Evolutionary conservation across 2,888 invertebrate species (phyloP).

Genomic region (Homarus gammarus): DNA sequence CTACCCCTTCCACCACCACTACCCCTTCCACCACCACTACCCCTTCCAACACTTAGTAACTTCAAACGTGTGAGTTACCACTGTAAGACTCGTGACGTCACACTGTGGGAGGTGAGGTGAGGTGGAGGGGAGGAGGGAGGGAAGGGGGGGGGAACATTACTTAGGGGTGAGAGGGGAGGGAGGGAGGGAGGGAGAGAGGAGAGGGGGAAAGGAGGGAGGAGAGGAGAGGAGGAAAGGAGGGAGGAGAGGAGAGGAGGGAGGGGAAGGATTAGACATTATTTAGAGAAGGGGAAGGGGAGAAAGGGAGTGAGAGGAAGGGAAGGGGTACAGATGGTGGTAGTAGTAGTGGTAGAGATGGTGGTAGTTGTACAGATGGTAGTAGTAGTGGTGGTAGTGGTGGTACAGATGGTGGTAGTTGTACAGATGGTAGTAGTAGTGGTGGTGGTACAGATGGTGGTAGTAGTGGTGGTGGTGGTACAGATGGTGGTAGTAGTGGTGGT

Average conservation of each 20-base stretch:
- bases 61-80: neutral
- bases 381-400: too few relatives aligned
- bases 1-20: neutral
- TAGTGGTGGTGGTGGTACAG: too few relatives aligned
- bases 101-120: neutral
- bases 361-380: too few relatives aligned
- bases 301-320: neutral
- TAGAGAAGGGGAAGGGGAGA: neutral
- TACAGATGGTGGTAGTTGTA: too few relatives aligned
- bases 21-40: neutral
- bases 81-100: neutral
- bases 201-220: conserved; percentile 2
- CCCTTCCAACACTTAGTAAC: neutral
- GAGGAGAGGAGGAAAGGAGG: conserved; percentile 22
- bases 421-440: too few relatives aligned
- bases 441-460: too few relatives aligned
- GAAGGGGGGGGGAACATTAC: neutral
- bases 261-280: too few relatives aligned
- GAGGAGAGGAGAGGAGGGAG: conserved; percentile 11
- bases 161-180: conserved; percentile 29
- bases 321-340: too few relatives aligned
- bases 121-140: neutral
- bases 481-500: too few relatives aligned
- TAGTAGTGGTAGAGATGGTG: too few relatives aligned
- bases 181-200: conserved; percentile 28